phyloP scores from a whole-genome alignment of 2,797 vertebrate species.

The Sorex maritimensis region DNA sequence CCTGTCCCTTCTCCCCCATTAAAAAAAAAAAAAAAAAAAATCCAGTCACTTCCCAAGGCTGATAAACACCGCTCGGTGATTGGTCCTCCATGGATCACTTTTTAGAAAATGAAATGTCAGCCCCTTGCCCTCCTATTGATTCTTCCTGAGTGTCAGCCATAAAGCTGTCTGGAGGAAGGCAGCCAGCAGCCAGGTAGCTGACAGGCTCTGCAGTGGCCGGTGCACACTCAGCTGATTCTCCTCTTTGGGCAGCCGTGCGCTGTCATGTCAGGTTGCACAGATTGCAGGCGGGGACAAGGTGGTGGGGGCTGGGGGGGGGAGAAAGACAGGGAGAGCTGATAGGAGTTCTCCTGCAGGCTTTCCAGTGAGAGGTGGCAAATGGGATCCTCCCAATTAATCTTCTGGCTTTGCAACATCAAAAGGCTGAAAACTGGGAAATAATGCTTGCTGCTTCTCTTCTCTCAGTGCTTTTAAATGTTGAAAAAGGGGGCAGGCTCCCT shows the following conservation, averaged over 20 bases:
- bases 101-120: conserved; percentile 94
- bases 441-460: background rate
- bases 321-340: conserved; percentile 25
- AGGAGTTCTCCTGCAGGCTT: conserved; percentile 26
- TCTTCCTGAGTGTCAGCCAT: conserved; percentile 90
- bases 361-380: conserved; percentile 53
- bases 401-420: background rate
- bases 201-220: conserved; percentile 75
- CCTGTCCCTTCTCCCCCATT: conserved; percentile 82
- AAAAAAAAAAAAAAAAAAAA: conserved; percentile 89
- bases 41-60: conserved; percentile 88
- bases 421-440: background rate
- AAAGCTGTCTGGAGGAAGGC: conserved; percentile 91
- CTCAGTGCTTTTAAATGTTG: background rate
- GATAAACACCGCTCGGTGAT: conserved; percentile 91
- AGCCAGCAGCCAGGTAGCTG: conserved; percentile 90
- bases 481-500: background rate
- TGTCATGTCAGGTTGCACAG: conserved; percentile 72
- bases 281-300: conserved; percentile 43
- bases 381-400: background rate
- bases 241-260: conserved; percentile 66
- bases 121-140: conserved; percentile 93
- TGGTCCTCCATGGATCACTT: conserved; percentile 93
- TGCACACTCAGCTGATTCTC: conserved; percentile 82
- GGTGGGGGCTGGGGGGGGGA: conserved; percentile 57